Evolutionary conservation across 1,140 invertebrate genomes (phyloP).

Genomic region (Mamestra configurata): DNA sequence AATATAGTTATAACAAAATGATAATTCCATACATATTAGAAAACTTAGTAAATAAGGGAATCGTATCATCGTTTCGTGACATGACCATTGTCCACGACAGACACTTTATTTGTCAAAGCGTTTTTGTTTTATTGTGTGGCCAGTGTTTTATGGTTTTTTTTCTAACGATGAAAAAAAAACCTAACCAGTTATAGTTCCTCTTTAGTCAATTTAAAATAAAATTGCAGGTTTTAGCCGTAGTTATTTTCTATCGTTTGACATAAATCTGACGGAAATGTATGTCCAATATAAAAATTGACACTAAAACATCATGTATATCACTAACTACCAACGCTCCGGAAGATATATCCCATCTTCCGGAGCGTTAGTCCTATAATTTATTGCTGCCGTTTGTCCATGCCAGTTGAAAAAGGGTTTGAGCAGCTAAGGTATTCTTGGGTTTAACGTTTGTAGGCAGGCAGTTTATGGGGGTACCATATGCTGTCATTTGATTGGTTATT

Average conservation of each 20-base stretch:
- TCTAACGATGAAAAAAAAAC: background rate
- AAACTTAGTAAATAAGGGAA: conserved; percentile 69
- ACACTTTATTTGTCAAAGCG: background rate
- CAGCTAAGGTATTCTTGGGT: background rate
- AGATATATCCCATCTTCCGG: background rate
- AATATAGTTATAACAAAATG: conserved; percentile 64
- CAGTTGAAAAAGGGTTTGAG: conserved; percentile 39
- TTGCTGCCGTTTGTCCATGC: conserved; percentile 51
- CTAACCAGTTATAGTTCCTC: no score
- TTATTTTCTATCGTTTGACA: no score
- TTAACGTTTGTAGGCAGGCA: background rate
- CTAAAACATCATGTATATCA: conserved; percentile 14
- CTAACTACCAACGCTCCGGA: no score
- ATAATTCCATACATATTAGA: conserved; percentile 64
- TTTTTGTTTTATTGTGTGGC: background rate
- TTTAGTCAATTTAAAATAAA: no score
- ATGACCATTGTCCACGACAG: conserved; percentile 52
- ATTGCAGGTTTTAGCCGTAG: no score
- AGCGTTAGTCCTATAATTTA: conserved; percentile 54
- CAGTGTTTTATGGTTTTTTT: background rate
- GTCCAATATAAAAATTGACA: conserved; percentile 14
- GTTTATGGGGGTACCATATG: background rate
- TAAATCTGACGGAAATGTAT: no score
- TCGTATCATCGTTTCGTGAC: conserved; percentile 67
- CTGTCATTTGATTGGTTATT: background rate